Conservation (phyloP, 2,888 invertebrate species). For the Watsonalla cultraria region DNA sequence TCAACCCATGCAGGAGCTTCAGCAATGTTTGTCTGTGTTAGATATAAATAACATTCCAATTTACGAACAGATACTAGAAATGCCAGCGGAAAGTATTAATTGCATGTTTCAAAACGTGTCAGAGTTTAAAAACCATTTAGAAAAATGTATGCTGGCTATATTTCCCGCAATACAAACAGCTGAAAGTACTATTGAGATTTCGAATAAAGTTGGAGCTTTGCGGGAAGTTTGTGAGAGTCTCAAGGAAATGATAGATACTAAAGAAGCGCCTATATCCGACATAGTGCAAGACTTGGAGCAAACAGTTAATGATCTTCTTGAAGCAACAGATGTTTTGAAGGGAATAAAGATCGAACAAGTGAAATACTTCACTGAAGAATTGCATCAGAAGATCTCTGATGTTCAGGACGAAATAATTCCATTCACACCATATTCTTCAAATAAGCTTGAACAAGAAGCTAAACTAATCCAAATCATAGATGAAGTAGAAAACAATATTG, state of each 20-base stretch:
- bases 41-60: constrained; percentile 60
- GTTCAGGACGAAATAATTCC: constrained; percentile 57
- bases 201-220: constrained; percentile 47
- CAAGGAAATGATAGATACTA: constrained; percentile 36
- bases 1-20: constrained; percentile 58
- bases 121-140: constrained; percentile 53
- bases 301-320: constrained; percentile 40
- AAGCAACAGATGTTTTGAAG: constrained; percentile 43
- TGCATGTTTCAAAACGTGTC: constrained; percentile 46
- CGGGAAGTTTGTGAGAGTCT: constrained; percentile 49
- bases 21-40: constrained; percentile 54
- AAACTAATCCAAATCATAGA: constrained; percentile 52
- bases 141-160: constrained; percentile 46
- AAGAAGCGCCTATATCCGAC: constrained; percentile 12
- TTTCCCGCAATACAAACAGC: constrained; percentile 49
- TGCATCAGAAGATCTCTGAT: constrained; percentile 44
- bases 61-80: constrained; percentile 57
- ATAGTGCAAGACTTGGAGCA: constrained; percentile 35
- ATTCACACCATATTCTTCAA: constrained; percentile 36
- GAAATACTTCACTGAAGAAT: constrained; percentile 47
- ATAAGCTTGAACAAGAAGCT: constrained; percentile 44
- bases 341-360: constrained; percentile 48
- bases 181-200: constrained; percentile 52
- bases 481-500: constrained; percentile 57
- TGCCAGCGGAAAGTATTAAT: constrained; percentile 52